These are phyloP conservation scores for Oncorhynchus mykiss DNA, from an alignment of 2,113 vertebrate genomes.

Conservation along the genomic window DNA sequence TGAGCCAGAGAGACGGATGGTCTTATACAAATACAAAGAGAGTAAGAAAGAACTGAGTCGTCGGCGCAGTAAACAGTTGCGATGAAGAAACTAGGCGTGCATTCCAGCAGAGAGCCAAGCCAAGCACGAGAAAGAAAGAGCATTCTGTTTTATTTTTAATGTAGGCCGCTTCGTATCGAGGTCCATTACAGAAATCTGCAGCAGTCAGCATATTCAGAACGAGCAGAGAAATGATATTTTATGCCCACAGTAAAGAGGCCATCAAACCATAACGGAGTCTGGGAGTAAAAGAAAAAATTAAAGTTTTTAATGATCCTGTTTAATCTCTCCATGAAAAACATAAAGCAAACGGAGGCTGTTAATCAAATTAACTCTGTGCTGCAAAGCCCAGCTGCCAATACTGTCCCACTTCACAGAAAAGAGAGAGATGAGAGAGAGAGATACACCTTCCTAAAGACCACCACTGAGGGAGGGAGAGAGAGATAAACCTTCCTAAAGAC, in stretches of 20 bases:
- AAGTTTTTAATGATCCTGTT: constrained; percentile 35
- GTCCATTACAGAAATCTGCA: constrained; percentile 31
- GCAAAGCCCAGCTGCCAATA: neutral
- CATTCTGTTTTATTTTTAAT: constrained; percentile 27
- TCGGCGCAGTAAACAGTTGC: neutral
- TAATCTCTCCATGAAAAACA: constrained; percentile 32
- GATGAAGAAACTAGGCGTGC: neutral
- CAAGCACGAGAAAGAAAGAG: neutral
- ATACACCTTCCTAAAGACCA: neutral
- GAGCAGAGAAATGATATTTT: constrained; percentile 37
- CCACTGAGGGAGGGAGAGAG: neutral
- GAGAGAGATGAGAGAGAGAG: neutral
- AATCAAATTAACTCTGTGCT: constrained; percentile 22
- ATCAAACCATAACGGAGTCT: constrained; percentile 26
- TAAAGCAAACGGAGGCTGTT: constrained; percentile 29
- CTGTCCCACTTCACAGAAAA: neutral
- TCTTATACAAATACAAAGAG: neutral
- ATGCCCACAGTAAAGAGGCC: constrained; percentile 36
- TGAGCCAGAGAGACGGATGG: neutral
- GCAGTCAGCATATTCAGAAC: constrained; percentile 42
- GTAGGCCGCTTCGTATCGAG: constrained; percentile 38
- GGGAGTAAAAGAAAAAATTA: constrained; percentile 9
- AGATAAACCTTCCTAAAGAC: too few relatives aligned
- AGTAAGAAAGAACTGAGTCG: neutral
- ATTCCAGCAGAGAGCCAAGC: neutral